Evolutionary conservation across 2,113 vertebrate species (phyloP).

Genomic region (Pelmatolapia mariae): DNA sequence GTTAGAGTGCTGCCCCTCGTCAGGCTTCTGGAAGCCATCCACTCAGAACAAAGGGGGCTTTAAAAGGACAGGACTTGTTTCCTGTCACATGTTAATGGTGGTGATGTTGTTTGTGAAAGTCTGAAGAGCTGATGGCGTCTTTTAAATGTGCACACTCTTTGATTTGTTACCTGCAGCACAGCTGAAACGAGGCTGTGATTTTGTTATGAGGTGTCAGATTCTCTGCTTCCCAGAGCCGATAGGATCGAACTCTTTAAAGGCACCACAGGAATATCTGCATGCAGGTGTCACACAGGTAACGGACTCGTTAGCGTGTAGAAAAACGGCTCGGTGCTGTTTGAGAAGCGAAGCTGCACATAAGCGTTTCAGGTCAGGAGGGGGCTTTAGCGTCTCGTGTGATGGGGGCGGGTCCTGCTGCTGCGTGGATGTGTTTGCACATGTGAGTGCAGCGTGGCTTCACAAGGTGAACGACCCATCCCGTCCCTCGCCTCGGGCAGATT

Average conservation of each 20-base stretch:
- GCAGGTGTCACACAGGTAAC: background rate
- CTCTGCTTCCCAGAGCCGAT: background rate
- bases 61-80: accelerated
- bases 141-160: accelerated
- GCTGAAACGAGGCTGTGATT: background rate
- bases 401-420: background rate
- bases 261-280: accelerated
- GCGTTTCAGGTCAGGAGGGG: background rate
- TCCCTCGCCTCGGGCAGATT: background rate
- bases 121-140: background rate
- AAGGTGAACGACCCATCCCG: background rate
- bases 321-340: background rate
- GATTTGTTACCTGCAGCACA: background rate
- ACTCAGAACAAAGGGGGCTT: background rate
- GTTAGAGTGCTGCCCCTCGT: background rate
- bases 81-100: background rate
- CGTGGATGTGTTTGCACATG: background rate
- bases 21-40: background rate
- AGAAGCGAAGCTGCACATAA: accelerated
- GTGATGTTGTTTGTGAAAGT: background rate
- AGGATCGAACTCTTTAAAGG: background rate
- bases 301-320: accelerated
- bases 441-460: background rate
- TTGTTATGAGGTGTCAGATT: accelerated
- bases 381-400: accelerated